Evolutionary conservation across 2,797 vertebrate genomes (phyloP).

Genomic region (Jordanella pulchra): DNA sequence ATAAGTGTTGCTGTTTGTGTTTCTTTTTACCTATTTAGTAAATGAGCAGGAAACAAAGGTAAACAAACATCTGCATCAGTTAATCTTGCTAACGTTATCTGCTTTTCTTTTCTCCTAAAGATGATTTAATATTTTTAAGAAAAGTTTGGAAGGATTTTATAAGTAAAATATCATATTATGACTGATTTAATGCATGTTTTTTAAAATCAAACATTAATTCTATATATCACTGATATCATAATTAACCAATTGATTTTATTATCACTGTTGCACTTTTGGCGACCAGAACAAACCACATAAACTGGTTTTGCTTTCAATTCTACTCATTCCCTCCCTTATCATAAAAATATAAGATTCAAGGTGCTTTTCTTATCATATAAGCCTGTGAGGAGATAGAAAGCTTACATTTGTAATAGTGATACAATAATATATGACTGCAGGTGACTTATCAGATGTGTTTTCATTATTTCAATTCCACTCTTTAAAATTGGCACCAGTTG

Average conservation of each 20-base stretch:
- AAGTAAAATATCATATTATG: too few relatives aligned
- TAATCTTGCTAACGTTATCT: too few relatives aligned
- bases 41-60: too few relatives aligned
- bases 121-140: too few relatives aligned
- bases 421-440: background rate
- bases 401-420: conserved; percentile 37
- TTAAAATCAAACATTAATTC: too few relatives aligned
- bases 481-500: conserved; percentile 30
- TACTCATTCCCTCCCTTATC: conserved; percentile 61
- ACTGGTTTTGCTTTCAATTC: conserved; percentile 51
- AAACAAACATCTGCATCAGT: too few relatives aligned
- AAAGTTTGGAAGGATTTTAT: too few relatives aligned
- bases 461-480: background rate
- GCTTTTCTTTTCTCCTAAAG: too few relatives aligned
- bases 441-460: background rate
- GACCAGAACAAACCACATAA: conserved; percentile 16
- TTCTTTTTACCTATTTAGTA: too few relatives aligned
- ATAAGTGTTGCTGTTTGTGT: too few relatives aligned
- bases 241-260: background rate
- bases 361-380: conserved; percentile 62
- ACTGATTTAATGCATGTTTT: too few relatives aligned
- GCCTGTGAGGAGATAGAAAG: conserved; percentile 26
- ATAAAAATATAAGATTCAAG: conserved; percentile 64
- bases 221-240: too few relatives aligned
- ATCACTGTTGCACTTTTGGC: background rate